phyloP scores from a whole-genome alignment of 2,113 vertebrate species.

The Vidua macroura region DNA sequence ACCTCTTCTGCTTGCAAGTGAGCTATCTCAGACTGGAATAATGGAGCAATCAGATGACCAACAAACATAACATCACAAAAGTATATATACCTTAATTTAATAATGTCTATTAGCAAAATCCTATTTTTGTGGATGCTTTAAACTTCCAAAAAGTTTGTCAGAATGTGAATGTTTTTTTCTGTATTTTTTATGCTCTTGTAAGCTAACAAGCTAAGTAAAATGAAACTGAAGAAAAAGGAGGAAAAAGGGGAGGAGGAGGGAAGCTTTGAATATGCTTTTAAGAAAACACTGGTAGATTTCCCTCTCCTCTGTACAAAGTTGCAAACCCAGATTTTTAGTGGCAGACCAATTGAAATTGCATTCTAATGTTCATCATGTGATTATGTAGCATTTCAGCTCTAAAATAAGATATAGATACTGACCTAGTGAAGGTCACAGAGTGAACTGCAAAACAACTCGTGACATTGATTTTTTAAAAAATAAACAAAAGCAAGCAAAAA shows the following conservation, averaged over 20 bases:
- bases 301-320: neutral
- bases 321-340: neutral
- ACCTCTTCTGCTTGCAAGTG: neutral
- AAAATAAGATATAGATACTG: neutral
- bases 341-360: neutral
- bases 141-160: neutral
- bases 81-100: neutral
- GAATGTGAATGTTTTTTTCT: neutral
- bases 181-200: neutral
- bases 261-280: neutral
- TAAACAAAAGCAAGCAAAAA: neutral
- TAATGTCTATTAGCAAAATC: neutral
- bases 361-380: neutral
- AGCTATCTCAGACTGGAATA: neutral
- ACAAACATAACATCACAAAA: neutral
- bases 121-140: neutral
- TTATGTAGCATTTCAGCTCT: neutral
- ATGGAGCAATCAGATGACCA: neutral
- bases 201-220: neutral
- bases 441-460: neutral
- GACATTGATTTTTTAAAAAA: neutral
- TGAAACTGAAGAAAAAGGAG: neutral
- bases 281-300: neutral
- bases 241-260: neutral
- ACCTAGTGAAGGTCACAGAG: neutral